phyloP scores from a whole-genome alignment of 2,888 invertebrate species.

The Dicycla oo region DNA sequence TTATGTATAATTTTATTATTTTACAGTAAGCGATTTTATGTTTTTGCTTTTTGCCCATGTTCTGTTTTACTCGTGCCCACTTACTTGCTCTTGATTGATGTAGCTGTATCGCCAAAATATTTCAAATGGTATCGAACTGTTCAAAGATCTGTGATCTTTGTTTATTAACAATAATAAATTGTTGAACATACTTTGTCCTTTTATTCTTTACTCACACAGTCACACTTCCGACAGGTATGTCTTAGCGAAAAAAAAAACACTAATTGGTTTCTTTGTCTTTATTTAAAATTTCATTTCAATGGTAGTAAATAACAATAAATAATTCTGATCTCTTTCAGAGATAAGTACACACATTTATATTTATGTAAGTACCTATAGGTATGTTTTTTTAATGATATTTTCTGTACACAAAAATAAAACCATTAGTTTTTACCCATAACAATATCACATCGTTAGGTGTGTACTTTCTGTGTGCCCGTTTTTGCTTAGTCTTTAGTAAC shows the following conservation, averaged over 20 bases:
- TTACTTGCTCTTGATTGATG: constrained; percentile 10
- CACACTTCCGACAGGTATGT: neutral
- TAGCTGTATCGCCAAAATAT: constrained; percentile 70
- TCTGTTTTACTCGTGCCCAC: constrained; percentile 2
- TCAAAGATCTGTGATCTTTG: constrained; percentile 87
- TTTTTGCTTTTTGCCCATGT: constrained; percentile 7
- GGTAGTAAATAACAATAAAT: constrained; percentile 89
- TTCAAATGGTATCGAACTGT: constrained; percentile 78
- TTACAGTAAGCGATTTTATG: constrained; percentile 7
- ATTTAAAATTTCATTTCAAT: constrained; percentile 88
- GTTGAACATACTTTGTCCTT: constrained; percentile 75
- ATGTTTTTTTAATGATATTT: constrained; percentile 78
- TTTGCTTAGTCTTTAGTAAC: constrained; percentile 76
- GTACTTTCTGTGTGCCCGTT: constrained; percentile 85
- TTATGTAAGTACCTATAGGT: constrained; percentile 74
- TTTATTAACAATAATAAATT: constrained; percentile 85
- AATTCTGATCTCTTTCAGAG: constrained; percentile 86
- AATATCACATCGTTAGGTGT: constrained; percentile 88
- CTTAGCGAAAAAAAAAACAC: constrained; percentile 58
- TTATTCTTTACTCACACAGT: constrained; percentile 48
- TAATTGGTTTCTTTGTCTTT: constrained; percentile 80
- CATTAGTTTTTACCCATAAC: constrained; percentile 84
- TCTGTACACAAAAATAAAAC: constrained; percentile 87
- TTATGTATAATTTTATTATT: constrained; percentile 11
- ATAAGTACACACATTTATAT: constrained; percentile 82